These are phyloP conservation scores for Mesoclemmys tuberculata DNA, from an alignment of 2,113 vertebrate species.

Conservation along the genomic window DNA sequence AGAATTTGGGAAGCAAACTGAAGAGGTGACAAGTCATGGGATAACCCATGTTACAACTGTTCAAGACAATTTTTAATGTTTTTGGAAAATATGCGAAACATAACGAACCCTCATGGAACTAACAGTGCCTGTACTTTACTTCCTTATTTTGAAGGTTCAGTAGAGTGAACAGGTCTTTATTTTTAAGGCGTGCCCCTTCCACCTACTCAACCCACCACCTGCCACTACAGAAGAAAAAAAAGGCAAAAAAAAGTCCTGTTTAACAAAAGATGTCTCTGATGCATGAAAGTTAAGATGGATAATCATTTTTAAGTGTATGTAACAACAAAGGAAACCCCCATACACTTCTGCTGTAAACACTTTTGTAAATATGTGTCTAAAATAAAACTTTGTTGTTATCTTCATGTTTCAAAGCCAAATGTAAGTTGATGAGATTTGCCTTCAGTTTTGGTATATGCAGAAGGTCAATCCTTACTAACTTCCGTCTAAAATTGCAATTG, in stretches of 20 bases:
- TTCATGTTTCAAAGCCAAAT: constrained; percentile 77
- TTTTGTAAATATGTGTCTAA: constrained; percentile 71
- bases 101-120: constrained; percentile 59
- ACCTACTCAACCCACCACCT: constrained; percentile 32
- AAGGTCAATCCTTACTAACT: constrained; percentile 58
- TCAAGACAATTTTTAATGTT: constrained; percentile 40
- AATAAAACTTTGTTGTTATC: constrained; percentile 74
- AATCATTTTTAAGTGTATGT: constrained; percentile 66
- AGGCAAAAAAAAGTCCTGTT: constrained; percentile 8
- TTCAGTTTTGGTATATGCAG: constrained; percentile 55
- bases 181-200: constrained; percentile 61
- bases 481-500: constrained; percentile 38
- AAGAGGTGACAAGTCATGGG: constrained; percentile 59
- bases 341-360: constrained; percentile 48
- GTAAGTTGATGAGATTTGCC: constrained; percentile 66
- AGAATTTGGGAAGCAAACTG: constrained; percentile 62
- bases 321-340: constrained; percentile 52
- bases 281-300: constrained; percentile 69
- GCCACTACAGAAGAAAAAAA: background rate
- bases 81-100: constrained; percentile 50
- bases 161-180: constrained; percentile 43
- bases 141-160: constrained; percentile 70
- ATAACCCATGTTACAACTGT: constrained; percentile 37
- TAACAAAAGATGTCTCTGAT: constrained; percentile 62
- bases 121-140: constrained; percentile 65